These are phyloP conservation scores for Acanthaster planci DNA, from an alignment of 35 echinoderm and acorn worm species.

Conservation along the genomic window DNA sequence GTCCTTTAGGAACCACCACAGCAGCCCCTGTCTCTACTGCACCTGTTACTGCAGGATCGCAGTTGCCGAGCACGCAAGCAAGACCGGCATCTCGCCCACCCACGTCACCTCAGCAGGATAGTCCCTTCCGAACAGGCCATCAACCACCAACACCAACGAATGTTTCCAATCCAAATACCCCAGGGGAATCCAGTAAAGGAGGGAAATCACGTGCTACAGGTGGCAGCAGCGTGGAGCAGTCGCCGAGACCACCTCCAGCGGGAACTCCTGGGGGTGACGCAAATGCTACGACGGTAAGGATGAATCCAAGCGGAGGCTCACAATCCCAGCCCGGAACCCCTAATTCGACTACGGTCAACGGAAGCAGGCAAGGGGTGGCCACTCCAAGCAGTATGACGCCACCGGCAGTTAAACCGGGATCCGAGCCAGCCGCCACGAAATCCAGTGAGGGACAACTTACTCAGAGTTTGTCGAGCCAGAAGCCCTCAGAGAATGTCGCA, in stretches of 20 bases:
- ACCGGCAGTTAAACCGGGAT: slow-evolving; percentile 35
- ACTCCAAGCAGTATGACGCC: slow-evolving; percentile 30
- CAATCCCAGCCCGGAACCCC: slow-evolving; percentile 64
- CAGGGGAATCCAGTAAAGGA: not conserved
- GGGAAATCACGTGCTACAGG: slow-evolving; percentile 25
- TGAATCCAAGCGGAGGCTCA: slow-evolving; percentile 19
- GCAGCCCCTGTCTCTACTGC: not conserved
- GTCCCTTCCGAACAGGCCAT: slow-evolving; percentile 56
- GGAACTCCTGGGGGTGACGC: slow-evolving; percentile 72
- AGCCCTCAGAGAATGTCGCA: slow-evolving; percentile 23
- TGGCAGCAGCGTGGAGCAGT: slow-evolving; percentile 63
- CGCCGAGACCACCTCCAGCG: slow-evolving; percentile 70
- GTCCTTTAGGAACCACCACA: slow-evolving; percentile 2
- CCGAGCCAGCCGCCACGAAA: slow-evolving; percentile 26
- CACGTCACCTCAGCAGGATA: slow-evolving; percentile 56
- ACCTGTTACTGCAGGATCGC: not conserved
- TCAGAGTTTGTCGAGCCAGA: slow-evolving; percentile 6
- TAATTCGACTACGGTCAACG: slow-evolving; percentile 34
- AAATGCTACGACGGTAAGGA: slow-evolving; percentile 35
- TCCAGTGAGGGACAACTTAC: slow-evolving; percentile 25
- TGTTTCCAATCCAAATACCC: slow-evolving; percentile 38
- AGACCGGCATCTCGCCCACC: slow-evolving; percentile 29
- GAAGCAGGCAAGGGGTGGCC: slow-evolving; percentile 43
- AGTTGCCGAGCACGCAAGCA: slow-evolving; percentile 31
- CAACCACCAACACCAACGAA: slow-evolving; percentile 72